Evolutionary conservation across 1,140 invertebrate species (phyloP).

Genomic region (Drosophila dunni): DNA sequence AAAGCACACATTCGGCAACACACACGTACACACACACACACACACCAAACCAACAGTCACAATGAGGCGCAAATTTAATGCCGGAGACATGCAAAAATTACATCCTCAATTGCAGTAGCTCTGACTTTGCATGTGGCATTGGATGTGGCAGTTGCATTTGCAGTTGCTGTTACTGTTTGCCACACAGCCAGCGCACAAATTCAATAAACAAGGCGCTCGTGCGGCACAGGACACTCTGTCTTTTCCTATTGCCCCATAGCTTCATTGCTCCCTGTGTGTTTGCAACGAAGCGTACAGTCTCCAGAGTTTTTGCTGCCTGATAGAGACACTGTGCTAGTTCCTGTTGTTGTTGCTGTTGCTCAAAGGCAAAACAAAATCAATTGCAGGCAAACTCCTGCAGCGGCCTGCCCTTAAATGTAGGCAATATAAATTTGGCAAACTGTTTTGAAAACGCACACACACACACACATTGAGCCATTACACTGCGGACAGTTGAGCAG

Average conservation of each 20-base stretch:
- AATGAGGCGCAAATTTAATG: conserved; percentile 70
- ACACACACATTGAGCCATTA: conserved; percentile 62
- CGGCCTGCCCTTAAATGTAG: conserved; percentile 58
- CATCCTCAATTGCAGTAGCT: conserved; percentile 71
- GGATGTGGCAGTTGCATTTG: conserved; percentile 11
- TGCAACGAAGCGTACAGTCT: conserved; percentile 55
- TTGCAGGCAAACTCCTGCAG: conserved; percentile 46
- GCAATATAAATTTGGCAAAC: conserved; percentile 77
- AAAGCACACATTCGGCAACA: conserved; percentile 34
- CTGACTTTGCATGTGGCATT: not conserved
- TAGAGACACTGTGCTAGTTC: conserved; percentile 58
- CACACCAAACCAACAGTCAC: conserved; percentile 4
- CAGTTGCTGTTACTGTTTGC: conserved; percentile 19
- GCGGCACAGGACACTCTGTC: conserved; percentile 51
- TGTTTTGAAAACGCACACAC: conserved; percentile 32
- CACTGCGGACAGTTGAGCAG: conserved; percentile 47
- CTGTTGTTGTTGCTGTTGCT: conserved; percentile 11
- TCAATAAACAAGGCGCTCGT: conserved; percentile 80
- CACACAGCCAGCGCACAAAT: conserved; percentile 53
- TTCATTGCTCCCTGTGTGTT: conserved; percentile 24
- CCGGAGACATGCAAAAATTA: conserved; percentile 82
- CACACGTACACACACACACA: too few relatives aligned
- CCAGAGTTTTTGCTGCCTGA: conserved; percentile 20
- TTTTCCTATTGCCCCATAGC: conserved; percentile 6
- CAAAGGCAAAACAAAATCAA: conserved; percentile 74